phyloP scores from a whole-genome alignment of 2,113 vertebrate genomes.

The Centrocercus urophasianus region DNA sequence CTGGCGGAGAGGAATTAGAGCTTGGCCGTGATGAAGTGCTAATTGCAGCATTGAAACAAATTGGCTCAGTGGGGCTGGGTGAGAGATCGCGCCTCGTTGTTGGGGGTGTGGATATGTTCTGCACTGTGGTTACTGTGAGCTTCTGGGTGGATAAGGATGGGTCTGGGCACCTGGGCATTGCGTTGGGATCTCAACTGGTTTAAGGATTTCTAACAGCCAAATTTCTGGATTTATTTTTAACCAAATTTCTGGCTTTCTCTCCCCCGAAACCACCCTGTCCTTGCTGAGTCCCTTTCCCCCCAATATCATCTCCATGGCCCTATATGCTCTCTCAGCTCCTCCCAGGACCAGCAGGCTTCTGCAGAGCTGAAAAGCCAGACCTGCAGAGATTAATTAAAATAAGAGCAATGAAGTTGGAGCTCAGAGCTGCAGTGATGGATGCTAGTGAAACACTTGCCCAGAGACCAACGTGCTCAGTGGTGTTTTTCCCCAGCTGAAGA shows the following conservation, averaged over 20 bases:
- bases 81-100: rapidly evolving
- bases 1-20: background rate
- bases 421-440: constrained; percentile 23
- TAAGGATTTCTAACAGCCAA: background rate
- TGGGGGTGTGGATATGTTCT: background rate
- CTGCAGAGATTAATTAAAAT: constrained; percentile 41
- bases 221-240: background rate
- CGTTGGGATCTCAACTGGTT: background rate
- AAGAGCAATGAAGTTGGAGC: background rate
- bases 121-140: background rate
- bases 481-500: background rate
- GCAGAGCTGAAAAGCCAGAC: background rate
- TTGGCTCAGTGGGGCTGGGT: background rate
- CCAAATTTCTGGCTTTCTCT: background rate
- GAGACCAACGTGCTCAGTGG: background rate
- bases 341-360: background rate
- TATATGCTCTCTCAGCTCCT: background rate
- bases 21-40: background rate
- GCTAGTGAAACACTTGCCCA: background rate
- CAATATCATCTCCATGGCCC: rapidly evolving
- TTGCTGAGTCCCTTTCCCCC: background rate
- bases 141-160: background rate
- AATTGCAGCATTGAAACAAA: background rate
- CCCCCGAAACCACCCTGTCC: background rate
- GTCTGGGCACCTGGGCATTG: background rate